Base-by-base conservation (phyloP, 2,113 vertebrate species). In the Barbus barbus region DNA sequence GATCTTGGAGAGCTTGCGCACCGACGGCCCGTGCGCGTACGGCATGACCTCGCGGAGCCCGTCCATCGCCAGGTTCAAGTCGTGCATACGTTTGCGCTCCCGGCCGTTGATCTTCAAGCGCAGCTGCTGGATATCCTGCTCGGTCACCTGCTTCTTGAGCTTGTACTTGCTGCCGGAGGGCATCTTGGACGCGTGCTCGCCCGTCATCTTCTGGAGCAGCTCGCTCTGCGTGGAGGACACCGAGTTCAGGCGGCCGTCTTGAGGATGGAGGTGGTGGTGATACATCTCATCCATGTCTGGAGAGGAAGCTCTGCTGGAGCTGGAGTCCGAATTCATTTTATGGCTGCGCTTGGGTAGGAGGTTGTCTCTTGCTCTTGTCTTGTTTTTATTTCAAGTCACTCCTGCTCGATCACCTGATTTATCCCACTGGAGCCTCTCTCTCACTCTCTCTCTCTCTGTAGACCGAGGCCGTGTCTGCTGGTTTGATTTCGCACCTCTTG, bases 311-410 rank as follows among this genome's bases (percentile, higher is more conserved):
- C 98, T 97, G 96, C 97, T 99, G 88, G 96, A 95, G 93, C 96
- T 98, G 89, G 97, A 98, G 90, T 99, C 98, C 89, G 97, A 99
- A 98, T 98, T 96, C 98, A 99, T 99, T 94, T 95, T 98, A 97
- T 94, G 92, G 86, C 84, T 91, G 93, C 86, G 91, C 91, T 89
- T 91, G 91, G 90, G 91, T 91, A 90, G 93, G 92, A 93, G 91
- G 93, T 94, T 91, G 93, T 90, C 94, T 93, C 91, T 90, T 90
- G 92, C 85, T 93, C 90, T 90, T 28, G 89, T 83, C 75, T 90
- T 71, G 53, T 78, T 60, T 78, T 81, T 75, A 77, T 84, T 87
- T 85, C 69, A 80, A 86, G 87, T 90, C 86, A 84, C 89, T 89
- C 85, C 74, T 76, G 78, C 82, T 87, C 58, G 87, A 90, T 92